Conservation (phyloP, 1,140 invertebrate species). For the Homarus americanus region DNA sequence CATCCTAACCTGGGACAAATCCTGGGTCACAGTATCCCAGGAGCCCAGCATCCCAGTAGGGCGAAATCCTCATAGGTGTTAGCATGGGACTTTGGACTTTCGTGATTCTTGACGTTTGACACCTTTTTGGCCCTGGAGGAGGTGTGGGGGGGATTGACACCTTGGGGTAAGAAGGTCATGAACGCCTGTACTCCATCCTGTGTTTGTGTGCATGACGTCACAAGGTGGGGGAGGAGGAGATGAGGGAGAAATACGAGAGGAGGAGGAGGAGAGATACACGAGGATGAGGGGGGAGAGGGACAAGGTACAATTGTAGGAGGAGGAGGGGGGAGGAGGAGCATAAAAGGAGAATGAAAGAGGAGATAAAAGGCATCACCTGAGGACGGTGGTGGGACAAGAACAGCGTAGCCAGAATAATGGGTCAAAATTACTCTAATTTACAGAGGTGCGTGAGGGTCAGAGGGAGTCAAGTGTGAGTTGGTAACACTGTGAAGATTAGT, state of each 20-base stretch:
- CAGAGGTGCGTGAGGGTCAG: no score
- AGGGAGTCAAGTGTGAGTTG: no score
- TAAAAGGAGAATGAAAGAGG: not conserved
- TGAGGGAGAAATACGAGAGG: not conserved
- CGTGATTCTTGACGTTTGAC: not conserved
- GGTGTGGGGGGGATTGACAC: not conserved
- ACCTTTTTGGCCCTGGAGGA: not conserved
- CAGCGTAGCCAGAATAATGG: no score
- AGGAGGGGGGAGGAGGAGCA: not conserved
- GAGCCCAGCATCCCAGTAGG: not conserved
- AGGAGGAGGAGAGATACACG: not conserved
- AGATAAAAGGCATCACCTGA: not conserved
- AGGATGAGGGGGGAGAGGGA: not conserved
- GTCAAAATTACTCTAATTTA: no score
- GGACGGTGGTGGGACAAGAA: not conserved
- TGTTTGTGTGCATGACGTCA: not conserved
- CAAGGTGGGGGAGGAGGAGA: not conserved
- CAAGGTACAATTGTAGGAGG: not conserved
- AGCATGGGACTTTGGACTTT: not conserved
- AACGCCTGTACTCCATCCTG: not conserved
- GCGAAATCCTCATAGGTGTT: not conserved
- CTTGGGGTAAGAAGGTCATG: not conserved
- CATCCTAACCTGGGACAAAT: not conserved
- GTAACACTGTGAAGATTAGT: no score
- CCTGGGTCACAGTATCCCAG: not conserved